Conservation (phyloP, 2,113 vertebrate species). For the Erythrolamprus reginae region DNA sequence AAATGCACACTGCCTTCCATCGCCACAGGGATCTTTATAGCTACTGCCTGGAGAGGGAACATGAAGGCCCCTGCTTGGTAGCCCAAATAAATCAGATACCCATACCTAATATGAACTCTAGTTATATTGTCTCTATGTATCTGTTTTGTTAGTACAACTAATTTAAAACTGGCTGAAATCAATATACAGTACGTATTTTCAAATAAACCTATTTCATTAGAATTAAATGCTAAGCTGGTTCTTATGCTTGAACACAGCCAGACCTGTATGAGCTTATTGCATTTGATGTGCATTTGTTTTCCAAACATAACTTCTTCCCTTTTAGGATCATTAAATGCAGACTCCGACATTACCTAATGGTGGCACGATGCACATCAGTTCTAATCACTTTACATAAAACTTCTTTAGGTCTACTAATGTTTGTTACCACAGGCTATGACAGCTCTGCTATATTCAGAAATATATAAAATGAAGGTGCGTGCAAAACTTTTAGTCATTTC, state of each 20-base stretch:
- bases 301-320: neutral
- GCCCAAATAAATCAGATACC: neutral
- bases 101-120: neutral
- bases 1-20: neutral
- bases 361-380: neutral
- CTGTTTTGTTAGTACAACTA: neutral
- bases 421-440: neutral
- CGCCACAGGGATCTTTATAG: neutral
- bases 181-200: neutral
- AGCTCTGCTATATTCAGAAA: neutral
- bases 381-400: neutral
- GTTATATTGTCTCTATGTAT: neutral
- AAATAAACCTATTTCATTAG: neutral
- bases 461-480: neutral
- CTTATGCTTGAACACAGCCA: neutral
- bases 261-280: neutral
- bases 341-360: neutral
- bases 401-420: neutral
- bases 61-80: neutral
- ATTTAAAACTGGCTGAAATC: neutral
- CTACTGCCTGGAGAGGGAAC: neutral
- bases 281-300: neutral
- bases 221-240: neutral
- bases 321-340: neutral
- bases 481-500: neutral